phyloP scores from a whole-genome alignment of 2,888 invertebrate genomes.

The Cataglyphis rosenhaueri region DNA sequence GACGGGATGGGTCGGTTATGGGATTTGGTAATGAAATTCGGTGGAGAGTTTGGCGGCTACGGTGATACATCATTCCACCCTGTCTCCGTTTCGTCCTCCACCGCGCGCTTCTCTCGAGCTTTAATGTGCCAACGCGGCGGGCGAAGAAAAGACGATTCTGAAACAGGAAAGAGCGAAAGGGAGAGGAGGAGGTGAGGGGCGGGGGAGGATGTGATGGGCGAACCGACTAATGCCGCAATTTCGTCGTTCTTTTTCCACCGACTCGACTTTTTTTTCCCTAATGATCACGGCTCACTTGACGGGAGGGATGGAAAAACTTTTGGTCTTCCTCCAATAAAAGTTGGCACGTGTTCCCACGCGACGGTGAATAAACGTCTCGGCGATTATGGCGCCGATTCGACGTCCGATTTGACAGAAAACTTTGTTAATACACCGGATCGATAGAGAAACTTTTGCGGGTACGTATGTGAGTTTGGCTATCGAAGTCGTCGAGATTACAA shows the following conservation, averaged over 20 bases:
- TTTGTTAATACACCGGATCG: constrained; percentile 80
- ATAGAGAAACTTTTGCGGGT: constrained; percentile 67
- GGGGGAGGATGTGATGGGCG: constrained; percentile 51
- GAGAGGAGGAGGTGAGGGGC: constrained; percentile 9
- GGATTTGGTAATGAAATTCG: constrained; percentile 77
- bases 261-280: constrained; percentile 69
- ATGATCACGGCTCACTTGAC: constrained; percentile 75
- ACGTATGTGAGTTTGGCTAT: constrained; percentile 14
- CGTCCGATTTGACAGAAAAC: constrained; percentile 70
- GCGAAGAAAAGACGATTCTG: constrained; percentile 36
- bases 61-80: constrained; percentile 74
- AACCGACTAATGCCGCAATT: constrained; percentile 81
- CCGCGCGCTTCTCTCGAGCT: constrained; percentile 62
- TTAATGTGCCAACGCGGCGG: constrained; percentile 40
- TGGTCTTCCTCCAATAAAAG: constrained; percentile 82
- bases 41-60: constrained; percentile 70
- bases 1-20: constrained; percentile 70
- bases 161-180: constrained; percentile 18
- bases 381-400: constrained; percentile 77
- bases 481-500: constrained; percentile 36
- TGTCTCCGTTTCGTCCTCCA: constrained; percentile 33
- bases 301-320: constrained; percentile 76
- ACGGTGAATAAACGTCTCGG: constrained; percentile 81
- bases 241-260: constrained; percentile 70
- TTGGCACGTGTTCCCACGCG: constrained; percentile 79